Conservation (phyloP, 2,888 invertebrate genomes). For the Julus scanicus region DNA sequence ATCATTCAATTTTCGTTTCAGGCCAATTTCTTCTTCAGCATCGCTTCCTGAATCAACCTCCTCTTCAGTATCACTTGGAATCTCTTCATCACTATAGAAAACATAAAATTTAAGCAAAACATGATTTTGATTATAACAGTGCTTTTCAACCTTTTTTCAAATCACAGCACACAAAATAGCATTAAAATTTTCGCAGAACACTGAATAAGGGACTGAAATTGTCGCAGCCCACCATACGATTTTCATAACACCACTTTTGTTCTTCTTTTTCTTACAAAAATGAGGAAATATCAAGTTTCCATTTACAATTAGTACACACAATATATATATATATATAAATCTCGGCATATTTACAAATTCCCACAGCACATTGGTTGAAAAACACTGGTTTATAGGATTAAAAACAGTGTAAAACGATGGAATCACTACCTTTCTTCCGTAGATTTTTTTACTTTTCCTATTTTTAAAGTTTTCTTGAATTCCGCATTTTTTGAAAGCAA, state of each 20-base stretch:
- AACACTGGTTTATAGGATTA: too few species aligned
- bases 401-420: background rate
- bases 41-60: constrained; percentile 51
- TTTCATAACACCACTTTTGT: background rate
- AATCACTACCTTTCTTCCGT: constrained; percentile 15
- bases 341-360: too few species aligned
- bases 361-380: too few species aligned
- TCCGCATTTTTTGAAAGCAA: constrained; percentile 71
- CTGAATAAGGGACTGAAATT: too few species aligned
- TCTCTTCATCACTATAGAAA: constrained; percentile 60
- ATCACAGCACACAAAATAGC: constrained; percentile 45
- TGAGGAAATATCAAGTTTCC: background rate
- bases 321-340: too few species aligned
- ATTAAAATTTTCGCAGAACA: too few species aligned
- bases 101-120: constrained; percentile 1
- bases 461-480: constrained; percentile 71
- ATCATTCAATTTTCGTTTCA: constrained; percentile 52
- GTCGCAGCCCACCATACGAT: too few species aligned
- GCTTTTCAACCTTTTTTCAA: too few species aligned
- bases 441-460: background rate
- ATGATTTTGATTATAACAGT: background rate
- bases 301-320: too few species aligned
- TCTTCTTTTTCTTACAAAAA: background rate
- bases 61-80: constrained; percentile 60
- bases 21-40: constrained; percentile 63